These are phyloP conservation scores for Rambutsinella grinnellia DNA, from an alignment of 2,888 invertebrate genomes.

Conservation along the genomic window DNA sequence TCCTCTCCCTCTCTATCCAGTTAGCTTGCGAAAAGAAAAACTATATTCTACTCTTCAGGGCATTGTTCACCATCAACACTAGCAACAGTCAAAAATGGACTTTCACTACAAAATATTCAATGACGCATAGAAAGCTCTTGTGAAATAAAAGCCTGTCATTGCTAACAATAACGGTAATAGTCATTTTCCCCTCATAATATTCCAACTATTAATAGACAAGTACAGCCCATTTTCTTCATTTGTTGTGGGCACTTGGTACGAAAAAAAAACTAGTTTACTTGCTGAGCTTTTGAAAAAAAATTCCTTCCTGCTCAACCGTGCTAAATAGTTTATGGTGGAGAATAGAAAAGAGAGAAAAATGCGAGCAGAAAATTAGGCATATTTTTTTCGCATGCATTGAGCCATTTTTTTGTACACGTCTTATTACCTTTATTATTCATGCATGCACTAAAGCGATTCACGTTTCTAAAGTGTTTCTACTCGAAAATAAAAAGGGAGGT, in stretches of 20 bases:
- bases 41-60: too few species aligned
- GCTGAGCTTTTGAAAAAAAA: too few species aligned
- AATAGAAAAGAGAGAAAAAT: background rate
- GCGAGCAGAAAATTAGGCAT: background rate
- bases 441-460: conserved; percentile 20
- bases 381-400: background rate
- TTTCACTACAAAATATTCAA: background rate
- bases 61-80: too few species aligned
- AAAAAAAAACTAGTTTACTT: too few species aligned
- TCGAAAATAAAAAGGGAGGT: background rate
- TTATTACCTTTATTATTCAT: conserved; percentile 1
- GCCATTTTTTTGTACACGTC: background rate
- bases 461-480: conserved; percentile 22
- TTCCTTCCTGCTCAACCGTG: too few species aligned
- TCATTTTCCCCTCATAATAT: background rate
- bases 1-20: background rate
- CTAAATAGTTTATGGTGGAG: background rate
- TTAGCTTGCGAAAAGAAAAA: background rate
- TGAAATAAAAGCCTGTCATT: background rate
- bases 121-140: background rate
- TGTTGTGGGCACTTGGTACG: too few species aligned
- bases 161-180: background rate
- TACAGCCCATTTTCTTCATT: background rate
- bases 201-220: background rate
- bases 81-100: background rate